phyloP scores from a whole-genome alignment of 2,888 invertebrate species.

The Eristalis intricaria region DNA sequence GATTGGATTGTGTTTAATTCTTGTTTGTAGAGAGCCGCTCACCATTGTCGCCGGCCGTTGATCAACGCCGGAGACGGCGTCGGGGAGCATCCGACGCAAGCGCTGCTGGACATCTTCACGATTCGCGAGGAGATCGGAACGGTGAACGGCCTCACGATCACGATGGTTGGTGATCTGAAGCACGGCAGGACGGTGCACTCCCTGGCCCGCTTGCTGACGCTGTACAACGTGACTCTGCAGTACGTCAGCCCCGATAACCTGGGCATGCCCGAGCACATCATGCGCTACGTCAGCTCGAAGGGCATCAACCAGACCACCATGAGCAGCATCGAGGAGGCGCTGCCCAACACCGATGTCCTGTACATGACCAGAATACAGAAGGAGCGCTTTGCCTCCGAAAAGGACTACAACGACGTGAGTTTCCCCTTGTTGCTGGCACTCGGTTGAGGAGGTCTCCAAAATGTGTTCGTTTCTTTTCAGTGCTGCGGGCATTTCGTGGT shows the following conservation, averaged over 20 bases:
- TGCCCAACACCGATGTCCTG: conserved; percentile 96
- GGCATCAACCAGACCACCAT: conserved; percentile 87
- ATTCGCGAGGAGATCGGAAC: conserved; percentile 99
- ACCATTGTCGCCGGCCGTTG: conserved; percentile 92
- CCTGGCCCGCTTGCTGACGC: conserved; percentile 93
- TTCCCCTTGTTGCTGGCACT: not conserved
- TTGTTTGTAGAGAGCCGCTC: conserved; percentile 87
- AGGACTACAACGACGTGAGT: conserved; percentile 92
- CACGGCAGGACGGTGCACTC: conserved; percentile 99
- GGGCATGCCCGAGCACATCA: conserved; percentile 94
- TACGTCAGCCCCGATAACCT: conserved; percentile 95
- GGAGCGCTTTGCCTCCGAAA: conserved; percentile 92
- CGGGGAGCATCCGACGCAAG: conserved; percentile 99
- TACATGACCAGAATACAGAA: conserved; percentile 99
- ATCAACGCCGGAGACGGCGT: conserved; percentile 99
- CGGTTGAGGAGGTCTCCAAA: not conserved
- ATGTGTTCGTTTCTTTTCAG: conserved; percentile 82
- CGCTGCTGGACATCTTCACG: conserved; percentile 97
- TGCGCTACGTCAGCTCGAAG: conserved; percentile 89
- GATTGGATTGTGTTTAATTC: not conserved
- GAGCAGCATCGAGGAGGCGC: conserved; percentile 90
- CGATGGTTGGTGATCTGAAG: conserved; percentile 98
- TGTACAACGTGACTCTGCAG: conserved; percentile 95
- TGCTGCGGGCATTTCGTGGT: conserved; percentile 93
- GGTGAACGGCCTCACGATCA: conserved; percentile 97